Conservation (phyloP, 2,113 vertebrate genomes). For the Daphoenositta chrysoptera region DNA sequence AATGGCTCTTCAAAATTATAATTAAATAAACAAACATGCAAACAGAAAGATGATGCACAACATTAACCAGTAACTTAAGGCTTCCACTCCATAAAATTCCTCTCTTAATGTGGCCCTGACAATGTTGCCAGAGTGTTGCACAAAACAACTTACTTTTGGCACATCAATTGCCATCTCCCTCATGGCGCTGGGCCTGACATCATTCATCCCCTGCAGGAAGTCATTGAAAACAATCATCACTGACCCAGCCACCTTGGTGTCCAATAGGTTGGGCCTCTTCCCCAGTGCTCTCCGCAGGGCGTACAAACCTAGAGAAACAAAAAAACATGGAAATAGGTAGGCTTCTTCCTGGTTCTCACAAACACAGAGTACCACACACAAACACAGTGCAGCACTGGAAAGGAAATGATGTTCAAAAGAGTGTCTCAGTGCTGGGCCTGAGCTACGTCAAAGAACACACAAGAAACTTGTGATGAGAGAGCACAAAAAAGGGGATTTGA, state of each 20-base stretch:
- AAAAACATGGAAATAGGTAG: not conserved
- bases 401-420: not conserved
- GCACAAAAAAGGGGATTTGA: not conserved
- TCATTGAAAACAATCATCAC: conserved; percentile 84
- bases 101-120: not conserved
- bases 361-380: not conserved
- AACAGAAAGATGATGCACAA: not conserved
- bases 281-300: conserved; percentile 80
- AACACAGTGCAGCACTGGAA: not conserved
- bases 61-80: not conserved
- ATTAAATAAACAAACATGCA: not conserved
- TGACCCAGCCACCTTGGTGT: conserved; percentile 74
- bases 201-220: conserved; percentile 87
- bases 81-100: not conserved
- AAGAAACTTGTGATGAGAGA: not conserved
- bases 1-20: not conserved
- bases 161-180: conserved; percentile 95
- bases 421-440: not conserved
- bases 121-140: not conserved
- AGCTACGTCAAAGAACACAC: not conserved
- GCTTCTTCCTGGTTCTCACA: not conserved
- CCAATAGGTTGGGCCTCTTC: conserved; percentile 64
- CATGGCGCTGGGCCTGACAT: conserved; percentile 95
- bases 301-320: conserved; percentile 76
- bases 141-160: conserved; percentile 83